Evolutionary conservation across 1,140 invertebrate species (phyloP).

Genomic region (Aporrectodea caliginosa): DNA sequence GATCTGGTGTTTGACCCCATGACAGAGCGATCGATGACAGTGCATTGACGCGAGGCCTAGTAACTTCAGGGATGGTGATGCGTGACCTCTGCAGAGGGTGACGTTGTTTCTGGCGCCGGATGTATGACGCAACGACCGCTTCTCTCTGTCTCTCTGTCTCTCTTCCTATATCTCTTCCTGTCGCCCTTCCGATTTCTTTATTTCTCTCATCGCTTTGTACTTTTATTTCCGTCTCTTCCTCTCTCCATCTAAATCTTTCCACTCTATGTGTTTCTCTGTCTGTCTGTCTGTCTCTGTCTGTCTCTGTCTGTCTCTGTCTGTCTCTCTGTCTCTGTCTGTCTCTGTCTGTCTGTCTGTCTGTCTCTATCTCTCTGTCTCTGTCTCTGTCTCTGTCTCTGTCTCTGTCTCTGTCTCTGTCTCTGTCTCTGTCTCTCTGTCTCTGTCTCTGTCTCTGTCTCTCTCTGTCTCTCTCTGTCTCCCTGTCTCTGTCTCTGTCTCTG

Average conservation of each 20-base stretch:
- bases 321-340: background rate
- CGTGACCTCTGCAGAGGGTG: too few species aligned
- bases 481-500: background rate
- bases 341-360: constrained; percentile 7
- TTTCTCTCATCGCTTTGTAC: constrained; percentile 15
- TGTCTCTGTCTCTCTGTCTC: constrained; percentile 9
- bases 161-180: constrained; percentile 10
- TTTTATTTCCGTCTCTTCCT: constrained; percentile 6
- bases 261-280: background rate
- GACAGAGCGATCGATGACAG: too few species aligned
- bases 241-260: constrained; percentile 13
- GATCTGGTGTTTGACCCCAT: too few species aligned
- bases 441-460: constrained; percentile 12
- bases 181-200: constrained; percentile 12
- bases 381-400: constrained; percentile 19
- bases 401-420: constrained; percentile 19
- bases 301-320: background rate
- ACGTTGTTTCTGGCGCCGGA: too few species aligned
- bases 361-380: constrained; percentile 13
- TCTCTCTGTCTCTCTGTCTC: constrained; percentile 5
- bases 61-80: too few species aligned
- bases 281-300: background rate
- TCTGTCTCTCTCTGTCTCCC: background rate
- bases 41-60: too few species aligned
- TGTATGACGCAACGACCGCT: too few species aligned